These are phyloP conservation scores for Eupelmus urozonus DNA, from an alignment of 2,888 invertebrate species.

Conservation along the genomic window DNA sequence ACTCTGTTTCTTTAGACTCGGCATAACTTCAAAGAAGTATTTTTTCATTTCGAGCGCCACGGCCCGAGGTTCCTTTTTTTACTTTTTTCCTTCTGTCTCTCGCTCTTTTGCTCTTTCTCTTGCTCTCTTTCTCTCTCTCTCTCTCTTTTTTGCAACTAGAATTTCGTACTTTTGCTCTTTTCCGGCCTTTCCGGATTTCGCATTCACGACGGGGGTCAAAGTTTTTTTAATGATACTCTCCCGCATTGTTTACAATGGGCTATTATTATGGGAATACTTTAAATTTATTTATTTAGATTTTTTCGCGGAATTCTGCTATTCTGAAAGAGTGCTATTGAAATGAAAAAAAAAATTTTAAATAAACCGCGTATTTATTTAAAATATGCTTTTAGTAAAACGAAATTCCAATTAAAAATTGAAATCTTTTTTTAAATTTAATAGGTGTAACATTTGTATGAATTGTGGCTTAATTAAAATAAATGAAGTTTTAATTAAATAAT, in stretches of 20 bases:
- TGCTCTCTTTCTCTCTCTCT: background rate
- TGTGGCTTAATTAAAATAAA: background rate
- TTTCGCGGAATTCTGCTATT: too few relatives aligned
- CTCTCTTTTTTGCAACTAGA: too few relatives aligned
- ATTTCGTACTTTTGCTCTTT: background rate
- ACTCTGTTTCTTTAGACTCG: slow-evolving; percentile 1
- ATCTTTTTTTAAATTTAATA: too few relatives aligned
- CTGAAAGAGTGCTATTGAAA: too few relatives aligned
- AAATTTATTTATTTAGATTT: too few relatives aligned
- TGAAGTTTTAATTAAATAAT: background rate
- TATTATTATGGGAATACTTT: background rate
- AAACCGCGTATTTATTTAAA: too few relatives aligned
- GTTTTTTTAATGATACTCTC: background rate
- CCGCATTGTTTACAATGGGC: background rate
- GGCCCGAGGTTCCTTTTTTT: background rate
- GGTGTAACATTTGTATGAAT: too few relatives aligned
- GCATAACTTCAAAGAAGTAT: slow-evolving; percentile 32
- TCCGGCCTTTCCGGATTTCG: background rate
- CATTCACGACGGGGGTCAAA: background rate
- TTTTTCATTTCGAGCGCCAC: background rate
- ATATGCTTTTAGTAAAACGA: too few relatives aligned
- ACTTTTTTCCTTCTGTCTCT: background rate
- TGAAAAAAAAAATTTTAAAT: too few relatives aligned
- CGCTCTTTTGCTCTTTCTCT: background rate
- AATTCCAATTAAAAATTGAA: too few relatives aligned